Evolutionary conservation across 2,888 invertebrate genomes (phyloP).

Genomic region (Operophtera brumata): DNA sequence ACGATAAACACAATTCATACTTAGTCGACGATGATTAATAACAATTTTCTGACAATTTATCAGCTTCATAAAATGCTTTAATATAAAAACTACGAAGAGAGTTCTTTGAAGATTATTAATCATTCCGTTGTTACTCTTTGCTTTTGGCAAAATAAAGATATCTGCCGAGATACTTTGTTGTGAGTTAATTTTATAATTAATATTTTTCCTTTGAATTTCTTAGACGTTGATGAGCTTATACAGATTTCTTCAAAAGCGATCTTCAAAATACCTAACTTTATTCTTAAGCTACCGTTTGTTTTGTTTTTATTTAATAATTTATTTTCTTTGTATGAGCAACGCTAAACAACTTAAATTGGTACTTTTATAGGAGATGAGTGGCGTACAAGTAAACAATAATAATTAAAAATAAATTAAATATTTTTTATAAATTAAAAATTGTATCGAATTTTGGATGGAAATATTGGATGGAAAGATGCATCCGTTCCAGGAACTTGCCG

Average conservation of each 20-base stretch:
- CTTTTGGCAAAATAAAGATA: not conserved
- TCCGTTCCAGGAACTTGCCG: too few relatives aligned
- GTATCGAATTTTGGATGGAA: too few relatives aligned
- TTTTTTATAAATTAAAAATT: too few relatives aligned
- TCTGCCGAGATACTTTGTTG: not conserved
- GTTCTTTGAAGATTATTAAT: conserved; percentile 16
- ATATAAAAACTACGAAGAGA: conserved; percentile 20
- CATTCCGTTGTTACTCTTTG: not conserved
- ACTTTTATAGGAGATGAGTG: too few relatives aligned
- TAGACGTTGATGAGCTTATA: not conserved
- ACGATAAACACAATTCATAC: conserved; percentile 16
- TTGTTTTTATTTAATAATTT: too few relatives aligned
- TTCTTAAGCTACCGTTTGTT: too few relatives aligned
- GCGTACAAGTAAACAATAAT: too few relatives aligned
- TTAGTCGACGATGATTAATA: conserved; percentile 19
- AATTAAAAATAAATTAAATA: too few relatives aligned
- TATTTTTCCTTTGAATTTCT: not conserved
- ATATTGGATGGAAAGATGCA: too few relatives aligned
- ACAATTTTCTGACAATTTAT: conserved; percentile 16
- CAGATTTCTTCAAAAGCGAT: not conserved
- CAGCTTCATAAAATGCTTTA: conserved; percentile 8
- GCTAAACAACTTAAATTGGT: too few relatives aligned
- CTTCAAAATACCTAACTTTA: too few relatives aligned
- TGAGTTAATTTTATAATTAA: not conserved
- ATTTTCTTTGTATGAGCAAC: too few relatives aligned